Percentiles rank a stretch among this genome's conserved stretches.
These are phyloP conservation scores for Drosophila elegans DNA, from an alignment of 1,140 invertebrate species.

Conservation along the genomic window DNA sequence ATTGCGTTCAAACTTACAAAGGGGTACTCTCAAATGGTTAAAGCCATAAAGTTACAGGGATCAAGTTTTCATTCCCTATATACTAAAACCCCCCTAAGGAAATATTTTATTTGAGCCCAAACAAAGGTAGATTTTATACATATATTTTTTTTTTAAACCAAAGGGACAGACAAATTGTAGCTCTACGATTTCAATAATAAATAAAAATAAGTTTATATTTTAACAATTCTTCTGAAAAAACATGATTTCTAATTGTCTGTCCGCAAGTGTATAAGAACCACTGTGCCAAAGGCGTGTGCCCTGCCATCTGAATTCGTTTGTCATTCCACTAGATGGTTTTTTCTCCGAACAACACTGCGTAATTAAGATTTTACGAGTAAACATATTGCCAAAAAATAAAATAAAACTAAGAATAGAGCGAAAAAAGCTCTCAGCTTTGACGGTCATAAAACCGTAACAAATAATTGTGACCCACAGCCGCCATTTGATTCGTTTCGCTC, in stretches of 20 bases:
- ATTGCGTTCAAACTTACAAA: not conserved
- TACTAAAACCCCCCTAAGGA: too few relatives aligned
- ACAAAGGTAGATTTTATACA: too few relatives aligned
- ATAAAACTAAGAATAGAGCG: slow-evolving; percentile 29
- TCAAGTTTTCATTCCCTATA: too few relatives aligned
- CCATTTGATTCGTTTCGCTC: slow-evolving; percentile 26
- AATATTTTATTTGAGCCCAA: too few relatives aligned
- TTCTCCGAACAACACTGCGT: slow-evolving; percentile 37
- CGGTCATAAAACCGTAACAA: slow-evolving; percentile 49
- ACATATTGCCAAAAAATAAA: slow-evolving; percentile 35
- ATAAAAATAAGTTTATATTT: too few relatives aligned
- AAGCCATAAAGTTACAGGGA: not conserved
- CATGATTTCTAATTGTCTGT: not conserved
- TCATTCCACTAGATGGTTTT: slow-evolving; percentile 21
- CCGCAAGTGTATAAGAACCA: not conserved
- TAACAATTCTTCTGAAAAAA: too few relatives aligned
- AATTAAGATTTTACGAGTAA: slow-evolving; percentile 54
- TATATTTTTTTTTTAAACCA: too few relatives aligned
- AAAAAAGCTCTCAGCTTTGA: slow-evolving; percentile 40
- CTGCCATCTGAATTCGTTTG: slow-evolving; percentile 21
- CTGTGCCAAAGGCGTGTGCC: slow-evolving; percentile 33
- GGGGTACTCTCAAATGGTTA: not conserved
- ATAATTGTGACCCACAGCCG: slow-evolving; percentile 60
- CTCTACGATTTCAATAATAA: too few relatives aligned
- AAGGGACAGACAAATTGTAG: too few relatives aligned